A percentile compares a stretch with the other conserved stretches of the same genome.
Conservation (phyloP, 2,113 vertebrate species). For the Antechinus stuartii region DNA sequence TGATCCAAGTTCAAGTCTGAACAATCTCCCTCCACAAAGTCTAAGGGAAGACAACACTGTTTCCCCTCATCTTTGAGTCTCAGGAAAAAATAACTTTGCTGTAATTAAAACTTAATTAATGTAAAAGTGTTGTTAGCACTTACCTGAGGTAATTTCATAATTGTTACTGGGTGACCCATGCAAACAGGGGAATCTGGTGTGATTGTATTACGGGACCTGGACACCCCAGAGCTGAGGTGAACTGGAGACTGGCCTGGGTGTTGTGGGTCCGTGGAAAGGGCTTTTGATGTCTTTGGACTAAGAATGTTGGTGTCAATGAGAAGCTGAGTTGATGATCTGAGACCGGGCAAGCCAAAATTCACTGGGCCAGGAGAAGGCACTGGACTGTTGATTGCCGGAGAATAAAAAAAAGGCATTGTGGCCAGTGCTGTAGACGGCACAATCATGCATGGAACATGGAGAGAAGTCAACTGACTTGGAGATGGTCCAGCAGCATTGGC, state of each 20-base stretch:
- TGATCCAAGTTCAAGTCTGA: not conserved
- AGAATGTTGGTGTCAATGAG: conserved; percentile 84
- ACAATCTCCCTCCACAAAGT: not conserved
- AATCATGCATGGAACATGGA: conserved; percentile 91
- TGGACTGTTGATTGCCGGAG: conserved; percentile 73
- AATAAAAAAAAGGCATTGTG: conserved; percentile 88
- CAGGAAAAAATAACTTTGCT: not conserved
- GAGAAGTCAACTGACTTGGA: conserved; percentile 81
- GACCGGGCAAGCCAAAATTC: conserved; percentile 84
- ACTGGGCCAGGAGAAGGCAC: conserved; percentile 67
- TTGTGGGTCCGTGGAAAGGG: conserved; percentile 64
- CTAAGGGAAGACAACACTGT: not conserved
- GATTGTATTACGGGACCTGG: conserved; percentile 52
- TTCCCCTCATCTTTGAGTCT: not conserved
- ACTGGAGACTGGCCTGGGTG: conserved; percentile 56
- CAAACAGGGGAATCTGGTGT: conserved; percentile 82
- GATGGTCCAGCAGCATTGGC: conserved; percentile 78
- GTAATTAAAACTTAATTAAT: not conserved
- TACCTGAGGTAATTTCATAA: conserved; percentile 85
- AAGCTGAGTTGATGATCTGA: conserved; percentile 83
- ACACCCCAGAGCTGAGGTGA: conserved; percentile 80
- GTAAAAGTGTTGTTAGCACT: conserved; percentile 42
- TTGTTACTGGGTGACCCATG: conserved; percentile 69
- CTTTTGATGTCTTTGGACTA: conserved; percentile 68
- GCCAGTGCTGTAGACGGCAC: conserved; percentile 88